phyloP scores from a whole-genome alignment of 2,888 invertebrate genomes.

The Metallyticus violacea region DNA sequence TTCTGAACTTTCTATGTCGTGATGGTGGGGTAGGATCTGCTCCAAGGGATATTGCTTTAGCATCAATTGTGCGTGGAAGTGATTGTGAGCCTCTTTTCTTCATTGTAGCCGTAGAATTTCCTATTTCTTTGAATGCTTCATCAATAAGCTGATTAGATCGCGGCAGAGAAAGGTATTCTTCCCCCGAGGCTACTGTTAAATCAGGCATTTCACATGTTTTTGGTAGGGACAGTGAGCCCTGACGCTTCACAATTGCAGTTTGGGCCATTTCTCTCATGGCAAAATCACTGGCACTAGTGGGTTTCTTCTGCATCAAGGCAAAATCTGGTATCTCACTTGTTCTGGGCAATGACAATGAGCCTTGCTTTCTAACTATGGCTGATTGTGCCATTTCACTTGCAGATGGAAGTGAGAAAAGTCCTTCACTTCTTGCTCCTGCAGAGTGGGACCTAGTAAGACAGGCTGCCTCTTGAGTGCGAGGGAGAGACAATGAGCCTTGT shows the following conservation, averaged over 20 bases:
- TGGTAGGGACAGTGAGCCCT: conserved; percentile 28
- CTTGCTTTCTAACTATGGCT: conserved; percentile 28
- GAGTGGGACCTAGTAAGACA: conserved; percentile 13
- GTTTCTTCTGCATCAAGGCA: conserved; percentile 17
- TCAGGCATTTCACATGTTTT: conserved; percentile 23
- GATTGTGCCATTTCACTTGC: conserved; percentile 35
- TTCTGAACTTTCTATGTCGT: conserved; percentile 10
- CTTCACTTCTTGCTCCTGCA: conserved; percentile 9
- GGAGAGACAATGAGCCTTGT: conserved; percentile 27
- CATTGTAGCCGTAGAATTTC: conserved; percentile 26
- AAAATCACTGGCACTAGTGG: conserved; percentile 28
- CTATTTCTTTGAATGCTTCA: conserved; percentile 33
- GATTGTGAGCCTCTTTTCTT: conserved; percentile 24
- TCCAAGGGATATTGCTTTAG: conserved; percentile 25
- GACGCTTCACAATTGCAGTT: conserved; percentile 22
- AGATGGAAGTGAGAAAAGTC: neutral
- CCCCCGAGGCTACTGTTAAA: conserved; percentile 10
- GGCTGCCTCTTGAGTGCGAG: conserved; percentile 2
- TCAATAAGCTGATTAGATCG: conserved; percentile 33
- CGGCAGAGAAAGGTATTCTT: conserved; percentile 32
- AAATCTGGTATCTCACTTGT: conserved; percentile 20
- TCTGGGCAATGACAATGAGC: conserved; percentile 26
- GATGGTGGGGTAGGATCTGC: conserved; percentile 21
- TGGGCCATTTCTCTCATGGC: conserved; percentile 29
- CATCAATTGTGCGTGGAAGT: conserved; percentile 27